Evolutionary conservation across 2,797 vertebrate genomes (phyloP).

Genomic region (Phoeniculus purpureus): DNA sequence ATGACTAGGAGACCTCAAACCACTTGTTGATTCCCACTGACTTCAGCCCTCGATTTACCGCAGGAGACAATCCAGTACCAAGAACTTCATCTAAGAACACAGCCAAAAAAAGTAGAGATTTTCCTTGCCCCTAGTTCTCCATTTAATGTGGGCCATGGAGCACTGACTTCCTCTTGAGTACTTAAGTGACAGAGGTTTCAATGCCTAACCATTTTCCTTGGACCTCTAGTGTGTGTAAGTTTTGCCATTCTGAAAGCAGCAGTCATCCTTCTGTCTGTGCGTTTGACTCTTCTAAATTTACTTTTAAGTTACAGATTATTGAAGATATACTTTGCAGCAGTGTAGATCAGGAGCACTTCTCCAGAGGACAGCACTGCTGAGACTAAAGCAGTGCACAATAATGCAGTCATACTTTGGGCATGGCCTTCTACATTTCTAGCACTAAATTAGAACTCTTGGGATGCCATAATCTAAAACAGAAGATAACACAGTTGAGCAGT

Average conservation of each 20-base stretch:
- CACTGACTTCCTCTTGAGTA: not conserved
- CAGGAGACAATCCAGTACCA: not conserved
- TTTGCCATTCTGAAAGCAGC: rapidly evolving
- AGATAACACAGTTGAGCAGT: not conserved
- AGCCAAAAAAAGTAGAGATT: not conserved
- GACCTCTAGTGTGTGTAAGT: not conserved
- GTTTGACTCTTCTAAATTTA: not conserved
- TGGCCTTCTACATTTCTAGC: not conserved
- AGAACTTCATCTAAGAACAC: not conserved
- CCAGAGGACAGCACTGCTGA: not conserved
- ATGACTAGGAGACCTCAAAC: not conserved
- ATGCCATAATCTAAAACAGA: not conserved
- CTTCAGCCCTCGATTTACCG: not conserved
- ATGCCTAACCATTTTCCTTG: not conserved
- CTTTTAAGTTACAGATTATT: not conserved
- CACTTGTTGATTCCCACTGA: not conserved
- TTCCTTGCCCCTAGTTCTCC: not conserved
- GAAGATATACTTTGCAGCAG: not conserved
- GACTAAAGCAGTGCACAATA: not conserved
- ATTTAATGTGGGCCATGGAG: not conserved
- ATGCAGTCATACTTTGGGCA: not conserved
- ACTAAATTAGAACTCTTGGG: not conserved
- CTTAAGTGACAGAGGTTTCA: not conserved
- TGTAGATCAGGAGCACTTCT: rapidly evolving
- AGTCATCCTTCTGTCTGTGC: not conserved